Evolutionary conservation across 2,113 vertebrate genomes (phyloP), one percentile per base, ranked within the genome.

Genomic region (Sterrhoptilus dennistouni): DNA sequence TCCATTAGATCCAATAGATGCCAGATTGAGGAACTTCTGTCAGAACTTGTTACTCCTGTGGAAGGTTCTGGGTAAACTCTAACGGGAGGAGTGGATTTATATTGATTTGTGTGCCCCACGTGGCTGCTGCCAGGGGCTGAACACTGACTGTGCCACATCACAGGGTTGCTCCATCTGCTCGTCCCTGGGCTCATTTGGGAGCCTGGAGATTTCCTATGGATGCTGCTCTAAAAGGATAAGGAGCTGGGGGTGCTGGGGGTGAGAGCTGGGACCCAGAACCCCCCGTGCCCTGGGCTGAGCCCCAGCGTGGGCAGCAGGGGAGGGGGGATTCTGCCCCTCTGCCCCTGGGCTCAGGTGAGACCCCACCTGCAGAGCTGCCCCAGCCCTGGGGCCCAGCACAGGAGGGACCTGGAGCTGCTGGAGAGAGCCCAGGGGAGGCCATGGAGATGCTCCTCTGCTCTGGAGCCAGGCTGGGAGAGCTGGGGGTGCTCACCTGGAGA

Each of bases 81-180:
- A 25, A 22, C 4, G 4, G 13, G 28, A 81, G 17, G 36, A 70
- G 36, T 61, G 42, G 74, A 38, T 87, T 91, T 91, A 59, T 42
- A 44, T 91, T 27, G 74, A 79, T 81, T 3, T 1, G 3, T 25
- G 16, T 33, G 2, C 13, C 17, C 19, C 35, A 10, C 0, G 0
- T 71, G 64, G 71, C 53, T 78, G 40, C 59, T 57, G 1, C 52
- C 13, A 2, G n/a, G 25, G 25, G 40, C 45, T 21, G 50, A 22
- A 25, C 12, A 4, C 24, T 17, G 54, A 9, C 15, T 14, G 33
- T 44, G 18, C 8, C 21, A 9, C 1, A 0, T 11, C 19, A 10
- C n/a, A 5, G 44, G 2, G 8, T 27, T 42, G 6, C 29, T 12
- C 33, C 0, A 0, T 14, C 15, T 45, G 31, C 47, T 49, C 35